Conservation (phyloP, 2,113 vertebrate species). For the Anser brachyrhynchus region DNA sequence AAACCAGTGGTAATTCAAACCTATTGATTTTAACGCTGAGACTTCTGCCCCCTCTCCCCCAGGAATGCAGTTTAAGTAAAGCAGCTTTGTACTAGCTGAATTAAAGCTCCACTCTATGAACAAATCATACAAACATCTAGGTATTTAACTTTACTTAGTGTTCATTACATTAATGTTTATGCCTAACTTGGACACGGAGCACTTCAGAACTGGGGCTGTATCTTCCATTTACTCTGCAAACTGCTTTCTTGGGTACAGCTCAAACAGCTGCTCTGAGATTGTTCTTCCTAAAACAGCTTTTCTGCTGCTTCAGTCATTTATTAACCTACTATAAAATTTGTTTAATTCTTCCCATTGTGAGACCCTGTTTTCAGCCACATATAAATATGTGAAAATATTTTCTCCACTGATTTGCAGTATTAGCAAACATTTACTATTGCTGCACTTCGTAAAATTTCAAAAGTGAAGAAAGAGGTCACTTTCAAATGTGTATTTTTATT, state of each 20-base stretch:
- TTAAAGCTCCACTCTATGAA: neutral
- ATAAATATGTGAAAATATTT: neutral
- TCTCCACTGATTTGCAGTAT: neutral
- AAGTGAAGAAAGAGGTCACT: neutral
- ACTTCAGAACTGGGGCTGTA: neutral
- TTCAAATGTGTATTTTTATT: neutral
- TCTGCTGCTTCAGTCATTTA: neutral
- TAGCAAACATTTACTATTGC: neutral
- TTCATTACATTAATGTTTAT: neutral
- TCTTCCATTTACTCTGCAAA: neutral
- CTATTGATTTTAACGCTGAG: neutral
- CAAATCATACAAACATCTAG: neutral
- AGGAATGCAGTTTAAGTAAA: neutral
- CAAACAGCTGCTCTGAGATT: neutral
- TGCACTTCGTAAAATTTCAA: neutral
- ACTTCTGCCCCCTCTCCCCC: too few species aligned
- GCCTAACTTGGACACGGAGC: neutral
- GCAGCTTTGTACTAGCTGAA: neutral
- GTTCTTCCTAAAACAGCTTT: neutral
- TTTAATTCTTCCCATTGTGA: neutral
- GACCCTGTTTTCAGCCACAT: neutral
- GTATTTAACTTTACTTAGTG: neutral
- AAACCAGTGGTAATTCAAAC: neutral
- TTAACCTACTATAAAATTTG: neutral
- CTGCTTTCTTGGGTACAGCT: neutral